Conservation (phyloP, 2,888 invertebrate genomes). For the Melinaea marsaeus region DNA sequence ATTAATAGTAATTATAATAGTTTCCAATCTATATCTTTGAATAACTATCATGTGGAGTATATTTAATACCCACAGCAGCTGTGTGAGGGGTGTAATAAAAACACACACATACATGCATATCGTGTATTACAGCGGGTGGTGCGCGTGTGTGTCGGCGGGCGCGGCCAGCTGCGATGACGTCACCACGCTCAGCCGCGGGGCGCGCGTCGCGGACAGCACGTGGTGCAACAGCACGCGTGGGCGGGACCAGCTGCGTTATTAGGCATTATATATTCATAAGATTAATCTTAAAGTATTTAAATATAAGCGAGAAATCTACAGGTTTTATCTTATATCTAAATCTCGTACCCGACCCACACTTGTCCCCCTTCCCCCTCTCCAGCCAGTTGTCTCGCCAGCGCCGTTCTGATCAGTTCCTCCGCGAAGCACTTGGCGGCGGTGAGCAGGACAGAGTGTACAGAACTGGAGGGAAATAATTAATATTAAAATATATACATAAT, state of each 20-base stretch:
- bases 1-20: too few relatives aligned
- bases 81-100: conserved; percentile 7
- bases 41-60: too few relatives aligned
- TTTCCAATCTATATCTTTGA: too few relatives aligned
- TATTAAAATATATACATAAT: background rate
- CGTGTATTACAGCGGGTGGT: conserved; percentile 24
- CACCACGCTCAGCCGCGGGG: conserved; percentile 22
- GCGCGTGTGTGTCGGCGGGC: conserved; percentile 2
- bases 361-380: conserved; percentile 56
- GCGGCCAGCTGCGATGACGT: conserved; percentile 15
- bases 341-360: conserved; percentile 54
- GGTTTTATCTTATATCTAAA: background rate
- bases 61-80: too few relatives aligned
- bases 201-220: conserved; percentile 28
- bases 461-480: conserved; percentile 41
- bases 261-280: too few relatives aligned
- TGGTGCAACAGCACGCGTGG: conserved; percentile 30
- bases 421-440: conserved; percentile 73
- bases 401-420: conserved; percentile 64
- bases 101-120: conserved; percentile 1
- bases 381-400: conserved; percentile 57
- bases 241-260: conserved; percentile 28
- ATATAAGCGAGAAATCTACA: too few relatives aligned
- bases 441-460: conserved; percentile 69
- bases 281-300: too few relatives aligned